Conservation (phyloP, 2,797 vertebrate species). For the Triplophysa bombifrons region DNA sequence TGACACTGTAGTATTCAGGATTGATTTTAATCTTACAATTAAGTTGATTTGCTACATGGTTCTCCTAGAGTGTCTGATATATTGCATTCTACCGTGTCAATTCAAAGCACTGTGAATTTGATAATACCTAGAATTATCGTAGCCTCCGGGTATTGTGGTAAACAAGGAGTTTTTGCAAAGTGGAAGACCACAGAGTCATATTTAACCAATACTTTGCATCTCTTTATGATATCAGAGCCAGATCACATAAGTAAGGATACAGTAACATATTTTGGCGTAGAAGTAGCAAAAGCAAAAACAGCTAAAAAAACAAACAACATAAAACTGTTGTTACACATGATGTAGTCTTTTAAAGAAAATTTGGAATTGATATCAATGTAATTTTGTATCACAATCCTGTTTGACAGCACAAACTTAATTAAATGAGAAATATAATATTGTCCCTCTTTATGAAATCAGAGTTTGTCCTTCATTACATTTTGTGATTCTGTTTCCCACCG, state of each 20-base stretch:
- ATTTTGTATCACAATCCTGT: background rate
- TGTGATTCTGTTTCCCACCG: constrained; percentile 7
- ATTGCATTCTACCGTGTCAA: constrained; percentile 71
- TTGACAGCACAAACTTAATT: background rate
- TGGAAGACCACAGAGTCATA: constrained; percentile 49
- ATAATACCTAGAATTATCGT: constrained; percentile 42
- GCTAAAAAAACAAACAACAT: constrained; percentile 35
- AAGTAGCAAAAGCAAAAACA: constrained; percentile 53
- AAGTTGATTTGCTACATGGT: constrained; percentile 75
- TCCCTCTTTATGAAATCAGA: constrained; percentile 13
- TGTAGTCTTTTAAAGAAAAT: constrained; percentile 2
- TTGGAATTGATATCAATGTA: constrained; percentile 1
- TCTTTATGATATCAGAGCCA: constrained; percentile 31
- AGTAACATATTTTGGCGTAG: constrained; percentile 45
- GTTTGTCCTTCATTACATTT: constrained; percentile 24
- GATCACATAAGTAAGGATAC: constrained; percentile 42
- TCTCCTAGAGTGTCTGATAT: constrained; percentile 69
- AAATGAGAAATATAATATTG: background rate
- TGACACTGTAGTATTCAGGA: constrained; percentile 56
- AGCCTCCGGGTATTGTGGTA: background rate
- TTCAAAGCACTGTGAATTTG: constrained; percentile 29
- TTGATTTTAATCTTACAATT: constrained; percentile 37
- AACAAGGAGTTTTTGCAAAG: constrained; percentile 38
- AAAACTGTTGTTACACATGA: constrained; percentile 38
- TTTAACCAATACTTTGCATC: constrained; percentile 9